Evolutionary conservation across 2,797 vertebrate genomes (phyloP).

Genomic region (Petrocephalus schoutedeni): DNA sequence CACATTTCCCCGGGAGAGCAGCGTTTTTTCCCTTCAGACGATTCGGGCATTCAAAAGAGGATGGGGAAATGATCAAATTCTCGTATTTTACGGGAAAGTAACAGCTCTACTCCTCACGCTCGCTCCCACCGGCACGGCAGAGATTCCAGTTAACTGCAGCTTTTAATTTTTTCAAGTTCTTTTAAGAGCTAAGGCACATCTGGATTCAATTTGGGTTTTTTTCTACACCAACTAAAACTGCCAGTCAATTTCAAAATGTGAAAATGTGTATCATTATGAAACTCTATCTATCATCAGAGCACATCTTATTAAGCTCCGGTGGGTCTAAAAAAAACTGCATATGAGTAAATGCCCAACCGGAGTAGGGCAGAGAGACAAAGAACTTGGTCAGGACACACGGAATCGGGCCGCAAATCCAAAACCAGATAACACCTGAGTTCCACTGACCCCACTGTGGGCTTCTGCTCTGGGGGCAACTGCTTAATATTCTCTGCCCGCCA

Average conservation of each 20-base stretch:
- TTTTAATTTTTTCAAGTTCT: constrained; percentile 26
- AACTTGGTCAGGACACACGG: neutral
- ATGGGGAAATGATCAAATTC: constrained; percentile 44
- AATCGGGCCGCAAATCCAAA: neutral
- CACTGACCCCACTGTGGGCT: neutral
- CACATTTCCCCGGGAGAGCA: constrained; percentile 42
- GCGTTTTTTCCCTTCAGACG: constrained; percentile 53
- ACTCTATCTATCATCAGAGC: constrained; percentile 53
- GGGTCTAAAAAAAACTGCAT: neutral
- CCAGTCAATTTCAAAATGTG: constrained; percentile 43
- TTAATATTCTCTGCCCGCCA: neutral
- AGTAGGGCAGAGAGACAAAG: neutral
- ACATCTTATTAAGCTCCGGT: neutral
- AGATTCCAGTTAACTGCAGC: constrained; percentile 30
- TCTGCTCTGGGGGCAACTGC: neutral
- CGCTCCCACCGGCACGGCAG: neutral
- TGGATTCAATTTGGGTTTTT: constrained; percentile 56
- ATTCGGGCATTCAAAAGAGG: constrained; percentile 39
- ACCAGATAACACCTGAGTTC: neutral
- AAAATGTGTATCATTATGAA: constrained; percentile 47
- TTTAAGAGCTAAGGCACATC: constrained; percentile 56
- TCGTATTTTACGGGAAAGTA: constrained; percentile 39
- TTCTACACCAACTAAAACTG: constrained; percentile 36
- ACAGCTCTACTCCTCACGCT: constrained; percentile 29
- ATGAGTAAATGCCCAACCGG: neutral